A percentile compares a stretch with the other conserved stretches of the same genome.
These are phyloP conservation scores for Ophonus ardosiacus DNA, from an alignment of 2,888 invertebrate species.

Conservation along the genomic window DNA sequence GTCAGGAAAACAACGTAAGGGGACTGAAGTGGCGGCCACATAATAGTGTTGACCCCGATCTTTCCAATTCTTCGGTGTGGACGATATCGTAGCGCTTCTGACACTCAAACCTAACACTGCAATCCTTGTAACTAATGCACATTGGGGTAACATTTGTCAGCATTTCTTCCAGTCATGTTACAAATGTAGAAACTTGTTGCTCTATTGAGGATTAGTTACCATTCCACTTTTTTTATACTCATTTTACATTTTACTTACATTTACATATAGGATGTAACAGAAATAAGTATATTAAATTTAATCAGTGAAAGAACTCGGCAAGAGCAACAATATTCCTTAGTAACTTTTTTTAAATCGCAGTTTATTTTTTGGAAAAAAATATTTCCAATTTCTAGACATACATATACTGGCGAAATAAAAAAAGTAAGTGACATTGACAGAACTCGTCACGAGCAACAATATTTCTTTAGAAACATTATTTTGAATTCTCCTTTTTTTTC, in stretches of 20 bases:
- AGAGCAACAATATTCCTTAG: no score
- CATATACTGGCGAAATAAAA: no score
- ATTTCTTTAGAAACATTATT: no score
- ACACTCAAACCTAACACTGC: slow-evolving; percentile 11
- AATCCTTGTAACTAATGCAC: slow-evolving; percentile 12
- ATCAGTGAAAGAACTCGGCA: no score
- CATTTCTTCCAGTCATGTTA: neutral
- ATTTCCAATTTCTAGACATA: no score
- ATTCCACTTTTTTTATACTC: slow-evolving; percentile 23
- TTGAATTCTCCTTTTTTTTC: no score
- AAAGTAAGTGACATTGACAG: no score
- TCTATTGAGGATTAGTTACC: slow-evolving; percentile 22
- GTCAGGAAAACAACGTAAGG: slow-evolving; percentile 72
- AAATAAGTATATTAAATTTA: no score
- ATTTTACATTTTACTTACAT: slow-evolving; percentile 7
- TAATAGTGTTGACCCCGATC: slow-evolving; percentile 68
- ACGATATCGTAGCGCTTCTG: slow-evolving; percentile 53
- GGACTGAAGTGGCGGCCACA: slow-evolving; percentile 72
- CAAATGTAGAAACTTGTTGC: slow-evolving; percentile 16
- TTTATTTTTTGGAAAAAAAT: no score
- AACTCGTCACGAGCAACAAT: no score
- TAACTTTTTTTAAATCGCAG: no score
- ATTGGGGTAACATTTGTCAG: slow-evolving; percentile 14
- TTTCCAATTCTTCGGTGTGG: slow-evolving; percentile 61
- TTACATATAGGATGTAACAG: no score